phyloP scores from a whole-genome alignment of 2,888 invertebrate genomes.

The Papilio elwesi region DNA sequence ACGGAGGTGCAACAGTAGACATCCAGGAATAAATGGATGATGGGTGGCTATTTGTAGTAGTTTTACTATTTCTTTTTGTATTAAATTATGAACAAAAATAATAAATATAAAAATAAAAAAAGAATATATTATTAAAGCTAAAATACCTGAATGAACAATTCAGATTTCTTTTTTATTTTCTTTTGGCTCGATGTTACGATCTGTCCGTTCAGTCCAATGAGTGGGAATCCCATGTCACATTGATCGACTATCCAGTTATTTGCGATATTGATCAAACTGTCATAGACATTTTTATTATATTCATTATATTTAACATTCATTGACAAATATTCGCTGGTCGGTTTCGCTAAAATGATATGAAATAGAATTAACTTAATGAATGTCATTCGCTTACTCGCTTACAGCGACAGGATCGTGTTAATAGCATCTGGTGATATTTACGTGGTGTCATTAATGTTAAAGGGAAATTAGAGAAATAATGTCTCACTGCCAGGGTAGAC shows the following conservation, averaged over 20 bases:
- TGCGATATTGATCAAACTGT: slow-evolving; percentile 67
- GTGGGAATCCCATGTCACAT: slow-evolving; percentile 64
- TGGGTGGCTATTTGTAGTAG: no score
- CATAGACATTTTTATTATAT: slow-evolving; percentile 69
- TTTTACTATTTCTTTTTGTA: no score
- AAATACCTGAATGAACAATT: slow-evolving; percentile 64
- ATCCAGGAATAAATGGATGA: no score
- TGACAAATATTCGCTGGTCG: slow-evolving; percentile 59
- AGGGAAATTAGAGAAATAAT: no score
- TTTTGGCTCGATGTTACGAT: slow-evolving; percentile 63
- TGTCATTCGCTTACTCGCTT: slow-evolving; percentile 18
- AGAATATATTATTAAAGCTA: neutral
- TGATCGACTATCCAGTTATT: slow-evolving; percentile 74
- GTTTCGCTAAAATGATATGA: slow-evolving; percentile 57
- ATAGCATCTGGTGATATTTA: no score
- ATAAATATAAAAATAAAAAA: no score
- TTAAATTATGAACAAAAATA: no score
- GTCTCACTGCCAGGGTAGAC: no score
- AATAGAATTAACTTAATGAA: neutral
- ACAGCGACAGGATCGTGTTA: no score
- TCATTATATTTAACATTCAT: slow-evolving; percentile 72
- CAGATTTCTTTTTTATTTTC: slow-evolving; percentile 72
- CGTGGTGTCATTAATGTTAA: no score
- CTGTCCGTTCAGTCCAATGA: slow-evolving; percentile 67
- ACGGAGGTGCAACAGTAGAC: no score